A percentile compares a stretch with the other conserved stretches of the same genome.
Conservation (phyloP, 2,797 vertebrate species). For the Thunnus albacares region DNA sequence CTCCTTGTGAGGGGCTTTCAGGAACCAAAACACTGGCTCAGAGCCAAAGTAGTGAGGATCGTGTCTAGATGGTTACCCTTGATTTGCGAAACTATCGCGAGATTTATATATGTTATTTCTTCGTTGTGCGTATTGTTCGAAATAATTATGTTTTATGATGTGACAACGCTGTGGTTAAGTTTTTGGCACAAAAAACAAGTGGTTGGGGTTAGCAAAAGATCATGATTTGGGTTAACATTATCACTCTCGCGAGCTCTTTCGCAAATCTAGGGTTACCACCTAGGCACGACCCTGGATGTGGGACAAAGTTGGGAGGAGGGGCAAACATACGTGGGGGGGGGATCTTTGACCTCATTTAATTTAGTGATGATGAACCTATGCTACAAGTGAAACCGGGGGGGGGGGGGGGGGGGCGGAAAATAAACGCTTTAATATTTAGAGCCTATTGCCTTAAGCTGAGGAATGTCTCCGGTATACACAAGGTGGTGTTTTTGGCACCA, state of each 20-base stretch:
- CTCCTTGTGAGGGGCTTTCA: slow-evolving; percentile 16
- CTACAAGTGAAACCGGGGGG: background rate
- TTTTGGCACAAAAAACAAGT: too few relatives aligned
- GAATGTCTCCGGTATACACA: fast-evolving
- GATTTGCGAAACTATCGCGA: too few relatives aligned
- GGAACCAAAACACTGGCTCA: slow-evolving; percentile 35
- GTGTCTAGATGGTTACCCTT: too few relatives aligned
- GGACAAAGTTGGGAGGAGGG: slow-evolving; percentile 26
- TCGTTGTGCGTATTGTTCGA: too few relatives aligned
- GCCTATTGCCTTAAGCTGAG: fast-evolving
- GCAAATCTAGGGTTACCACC: too few relatives aligned
- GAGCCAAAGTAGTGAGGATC: background rate
- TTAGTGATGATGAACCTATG: background rate
- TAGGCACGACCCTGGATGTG: background rate
- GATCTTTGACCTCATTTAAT: background rate
- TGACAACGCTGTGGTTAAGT: too few relatives aligned
- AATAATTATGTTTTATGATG: too few relatives aligned
- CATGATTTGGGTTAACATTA: too few relatives aligned
- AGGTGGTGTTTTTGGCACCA: background rate
- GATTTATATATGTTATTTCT: too few relatives aligned
- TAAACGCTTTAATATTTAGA: background rate
- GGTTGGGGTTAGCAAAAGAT: too few relatives aligned
- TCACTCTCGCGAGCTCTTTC: too few relatives aligned
- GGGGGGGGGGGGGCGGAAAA: too few relatives aligned
- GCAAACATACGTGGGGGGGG: background rate